Base-by-base conservation (phyloP, 2,888 invertebrate genomes). In the Erannis defoliaria region DNA sequence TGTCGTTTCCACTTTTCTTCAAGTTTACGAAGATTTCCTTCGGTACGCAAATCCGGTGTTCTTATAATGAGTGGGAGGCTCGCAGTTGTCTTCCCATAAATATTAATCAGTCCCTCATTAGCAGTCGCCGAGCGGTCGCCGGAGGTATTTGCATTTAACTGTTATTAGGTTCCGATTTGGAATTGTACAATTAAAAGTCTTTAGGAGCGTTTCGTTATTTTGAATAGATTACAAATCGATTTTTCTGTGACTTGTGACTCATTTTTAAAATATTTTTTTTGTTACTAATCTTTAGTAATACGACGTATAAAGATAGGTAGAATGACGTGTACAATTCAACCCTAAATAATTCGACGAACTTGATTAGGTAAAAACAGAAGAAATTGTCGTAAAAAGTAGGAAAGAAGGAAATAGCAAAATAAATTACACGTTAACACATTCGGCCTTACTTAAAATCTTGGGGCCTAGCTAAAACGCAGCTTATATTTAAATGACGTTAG, bases 101-200 rank as follows among this genome's bases (percentile, higher is more conserved):
- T 63, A 63, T 63, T 63, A 63, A 63, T 58, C 63, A 63, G 63
- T 10, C 14, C 10, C 58, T 58, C 58, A 63, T 63, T 63, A 63
- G 50, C 63, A 63, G 58, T 58, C 62, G 40, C 49, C 51, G 51
- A 42, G 56, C 35, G 56, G 62, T 53, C 56, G 51, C 26, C 45
- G 38, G 43, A 63, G 51, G 38, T 55, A 63, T 63, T 63, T 55
- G 56, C 56, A 62, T 62, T 62, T 48, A 53, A 56, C 56, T 43
- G 56, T 51, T 62, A 62, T 56, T 37, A 53, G 53, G 62, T 62
- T 62, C 48, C 62, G 62, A 62, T 62, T 62, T 42, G 42, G 21
- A 53, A 57, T 57, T 62, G 48, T 57, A 48, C 48, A 48, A 48
- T 56, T 62, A 48, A 55, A 56, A 62, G 38, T 48, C 56, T 51